phyloP scores from a whole-genome alignment of 2,797 vertebrate species.

The Rhinoraja longicauda region DNA sequence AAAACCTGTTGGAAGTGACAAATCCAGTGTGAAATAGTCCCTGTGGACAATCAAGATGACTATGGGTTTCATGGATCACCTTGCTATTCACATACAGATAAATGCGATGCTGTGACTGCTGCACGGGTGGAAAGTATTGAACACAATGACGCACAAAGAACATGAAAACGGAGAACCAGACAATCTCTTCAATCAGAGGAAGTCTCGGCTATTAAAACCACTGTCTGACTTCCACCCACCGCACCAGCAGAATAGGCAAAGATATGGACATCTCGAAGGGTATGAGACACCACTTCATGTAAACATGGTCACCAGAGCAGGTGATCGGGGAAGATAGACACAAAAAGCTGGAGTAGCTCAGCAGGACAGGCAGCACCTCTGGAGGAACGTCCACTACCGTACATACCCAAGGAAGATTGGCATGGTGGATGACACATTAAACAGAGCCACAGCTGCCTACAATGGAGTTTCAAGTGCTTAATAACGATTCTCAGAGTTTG shows the following conservation, averaged over 20 bases:
- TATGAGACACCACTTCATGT: background rate
- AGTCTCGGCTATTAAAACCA: background rate
- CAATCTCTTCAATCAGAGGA: no score
- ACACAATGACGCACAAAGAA: background rate
- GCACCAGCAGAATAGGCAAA: background rate
- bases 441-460: background rate
- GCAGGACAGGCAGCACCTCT: no score
- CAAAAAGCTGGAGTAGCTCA: no score
- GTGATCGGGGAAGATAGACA: no score
- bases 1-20: background rate
- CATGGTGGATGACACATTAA: background rate
- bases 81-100: background rate
- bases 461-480: background rate
- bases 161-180: background rate
- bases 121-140: background rate
- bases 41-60: background rate
- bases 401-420: background rate
- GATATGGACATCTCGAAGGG: background rate
- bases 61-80: background rate
- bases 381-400: no score
- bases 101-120: background rate
- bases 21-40: no score
- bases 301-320: background rate
- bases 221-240: background rate
- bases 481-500: background rate